Conservation (phyloP, 2,113 vertebrate genomes). For the Tichodroma muraria region DNA sequence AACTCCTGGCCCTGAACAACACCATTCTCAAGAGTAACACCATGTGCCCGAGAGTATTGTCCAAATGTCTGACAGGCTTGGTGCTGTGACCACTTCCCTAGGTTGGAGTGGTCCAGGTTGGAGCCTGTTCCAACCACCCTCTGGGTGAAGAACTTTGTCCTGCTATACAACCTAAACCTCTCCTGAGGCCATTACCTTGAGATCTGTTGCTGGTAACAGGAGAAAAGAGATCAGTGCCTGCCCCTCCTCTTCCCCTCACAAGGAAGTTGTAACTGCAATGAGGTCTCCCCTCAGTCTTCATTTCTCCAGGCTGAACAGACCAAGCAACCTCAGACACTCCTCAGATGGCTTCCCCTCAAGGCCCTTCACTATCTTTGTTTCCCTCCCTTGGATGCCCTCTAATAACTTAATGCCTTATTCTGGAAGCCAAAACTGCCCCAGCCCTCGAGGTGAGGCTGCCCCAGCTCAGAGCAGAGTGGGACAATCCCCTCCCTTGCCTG, state of each 20-base stretch:
- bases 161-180: background rate
- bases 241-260: background rate
- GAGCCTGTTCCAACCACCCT: background rate
- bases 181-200: background rate
- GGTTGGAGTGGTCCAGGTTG: too few relatives aligned
- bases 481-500: accelerated
- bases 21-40: background rate
- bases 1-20: background rate
- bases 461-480: background rate
- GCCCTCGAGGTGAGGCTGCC: accelerated
- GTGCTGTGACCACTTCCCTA: background rate
- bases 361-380: background rate
- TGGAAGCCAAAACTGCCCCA: background rate
- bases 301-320: background rate
- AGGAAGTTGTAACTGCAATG: background rate
- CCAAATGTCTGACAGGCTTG: background rate
- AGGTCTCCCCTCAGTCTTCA: too few relatives aligned
- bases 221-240: background rate
- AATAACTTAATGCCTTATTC: background rate
- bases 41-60: accelerated
- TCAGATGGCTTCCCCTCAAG: background rate
- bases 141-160: background rate
- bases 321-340: background rate
- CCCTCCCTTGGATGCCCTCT: background rate
- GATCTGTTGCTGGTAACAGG: background rate